These are phyloP conservation scores for Ursus arctos DNA, from an alignment of 2,113 vertebrate genomes.

Conservation along the genomic window DNA sequence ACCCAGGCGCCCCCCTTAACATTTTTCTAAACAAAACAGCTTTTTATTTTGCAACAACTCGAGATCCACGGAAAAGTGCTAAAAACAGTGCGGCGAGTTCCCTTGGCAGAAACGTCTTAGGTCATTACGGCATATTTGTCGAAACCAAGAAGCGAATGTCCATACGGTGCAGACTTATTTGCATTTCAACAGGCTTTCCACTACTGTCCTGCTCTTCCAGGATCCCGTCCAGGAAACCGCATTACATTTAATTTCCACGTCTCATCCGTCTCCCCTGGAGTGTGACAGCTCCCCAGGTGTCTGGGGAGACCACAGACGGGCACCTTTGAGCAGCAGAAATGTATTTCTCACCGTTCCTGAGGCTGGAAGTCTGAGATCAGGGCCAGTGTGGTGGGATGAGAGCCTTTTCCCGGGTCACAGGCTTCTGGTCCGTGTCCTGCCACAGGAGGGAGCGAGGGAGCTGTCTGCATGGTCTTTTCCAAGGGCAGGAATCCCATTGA, in stretches of 20 bases:
- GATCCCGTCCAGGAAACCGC: not conserved
- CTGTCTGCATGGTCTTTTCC: not conserved
- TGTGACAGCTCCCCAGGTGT: not conserved
- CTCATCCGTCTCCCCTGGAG: too few relatives aligned
- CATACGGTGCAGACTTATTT: rapidly evolving
- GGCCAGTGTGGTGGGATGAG: not conserved
- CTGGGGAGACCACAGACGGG: not conserved
- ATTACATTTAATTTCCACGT: rapidly evolving
- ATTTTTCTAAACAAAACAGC: not conserved
- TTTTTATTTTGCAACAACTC: not conserved
- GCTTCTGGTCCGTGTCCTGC: not conserved
- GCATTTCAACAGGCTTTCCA: not conserved
- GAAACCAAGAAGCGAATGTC: rapidly evolving
- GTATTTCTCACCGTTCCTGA: not conserved
- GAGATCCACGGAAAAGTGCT: not conserved
- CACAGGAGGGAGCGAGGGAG: rapidly evolving
- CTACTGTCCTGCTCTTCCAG: not conserved
- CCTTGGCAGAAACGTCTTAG: rapidly evolving
- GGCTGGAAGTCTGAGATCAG: not conserved
- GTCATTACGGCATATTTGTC: rapidly evolving
- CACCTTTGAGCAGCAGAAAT: too few relatives aligned
- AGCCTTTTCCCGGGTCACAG: not conserved
- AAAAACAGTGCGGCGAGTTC: not conserved
- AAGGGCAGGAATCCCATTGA: not conserved
- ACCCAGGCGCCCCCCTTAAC: not conserved